Conservation (phyloP, 1,140 invertebrate genomes). For the Halictus rubicundus region DNA sequence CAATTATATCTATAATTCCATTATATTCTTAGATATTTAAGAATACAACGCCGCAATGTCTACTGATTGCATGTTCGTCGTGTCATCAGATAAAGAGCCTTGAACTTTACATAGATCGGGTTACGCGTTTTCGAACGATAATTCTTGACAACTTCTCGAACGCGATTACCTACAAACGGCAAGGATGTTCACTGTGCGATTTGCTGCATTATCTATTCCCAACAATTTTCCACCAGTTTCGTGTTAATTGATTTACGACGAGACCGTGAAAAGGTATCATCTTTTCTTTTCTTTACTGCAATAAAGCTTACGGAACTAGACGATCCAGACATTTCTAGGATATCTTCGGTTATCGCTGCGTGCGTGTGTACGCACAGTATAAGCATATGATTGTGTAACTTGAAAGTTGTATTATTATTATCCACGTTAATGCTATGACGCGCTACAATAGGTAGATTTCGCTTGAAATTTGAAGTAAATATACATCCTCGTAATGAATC, state of each 20-base stretch:
- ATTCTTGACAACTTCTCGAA: not conserved
- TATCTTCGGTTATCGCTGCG: not conserved
- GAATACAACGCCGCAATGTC: not conserved
- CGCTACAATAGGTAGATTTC: not conserved
- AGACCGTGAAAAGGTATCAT: too few relatives aligned
- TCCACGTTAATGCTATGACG: not conserved
- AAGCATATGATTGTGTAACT: not conserved
- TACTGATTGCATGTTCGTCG: not conserved
- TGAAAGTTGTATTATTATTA: not conserved
- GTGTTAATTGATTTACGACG: not conserved
- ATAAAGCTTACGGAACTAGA: not conserved
- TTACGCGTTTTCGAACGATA: not conserved
- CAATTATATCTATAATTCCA: not conserved
- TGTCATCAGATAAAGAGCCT: not conserved
- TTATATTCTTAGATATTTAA: not conserved
- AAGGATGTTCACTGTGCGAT: not conserved
- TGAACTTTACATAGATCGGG: not conserved
- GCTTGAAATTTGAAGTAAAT: not conserved
- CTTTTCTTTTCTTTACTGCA: too few relatives aligned
- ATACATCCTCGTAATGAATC: slow-evolving; percentile 14
- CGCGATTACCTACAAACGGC: not conserved
- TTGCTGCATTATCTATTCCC: not conserved
- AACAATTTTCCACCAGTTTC: not conserved
- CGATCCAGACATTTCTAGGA: not conserved
- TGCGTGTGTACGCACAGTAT: not conserved